Base-by-base conservation (phyloP, 2,113 vertebrate genomes). In the Atractosteus spatula region DNA sequence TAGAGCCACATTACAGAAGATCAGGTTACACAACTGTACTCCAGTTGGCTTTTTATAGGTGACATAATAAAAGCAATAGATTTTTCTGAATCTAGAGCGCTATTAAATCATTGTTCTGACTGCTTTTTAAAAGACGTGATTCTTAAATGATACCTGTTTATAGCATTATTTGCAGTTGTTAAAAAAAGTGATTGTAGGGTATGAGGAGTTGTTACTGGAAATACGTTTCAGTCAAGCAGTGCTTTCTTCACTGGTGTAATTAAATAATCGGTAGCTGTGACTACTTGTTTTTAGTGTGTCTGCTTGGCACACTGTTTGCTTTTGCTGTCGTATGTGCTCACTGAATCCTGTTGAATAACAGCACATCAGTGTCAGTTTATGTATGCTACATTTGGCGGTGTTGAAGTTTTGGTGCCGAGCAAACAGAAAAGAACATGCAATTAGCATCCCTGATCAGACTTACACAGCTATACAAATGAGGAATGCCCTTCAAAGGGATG, bases 391-490 rank as follows among this genome's bases (percentile, higher is more conserved):
- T 77, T 81, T 82, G 83, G 79, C 81, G 77, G 82, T 86, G 80
- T 79, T 85, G 79, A 82, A 83, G 78, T 84, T 84, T 84, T 81
- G 74, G 77, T 71, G 69, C 66, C 74, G 72, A 74, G 61, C 80
- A 73, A 80, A 82, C 84, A 79, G 80, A 79, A 72, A 51, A 83
- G 82, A 13, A 81, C 82, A 74, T 83, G 79, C 80, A 78, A 85
- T 88, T 87, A 85, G 80, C 86, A 82, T 85, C 80, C 73, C 76
- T 81, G 81, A 89, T 88, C 76, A 78, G 74, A 79, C 81, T 84
- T 79, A 54, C 77, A 74, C 80, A 82, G 82, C 81, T 80, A 72
- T 59, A 61, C 82, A 79, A 77, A 79, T 66, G 84, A 83, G 83
- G 17, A 43, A 51, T 65, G 54, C 16, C n/a, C 77, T 47, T 62